A percentile compares a stretch with the other conserved stretches of the same genome.
phyloP scores from a whole-genome alignment of 2,888 invertebrate genomes.

The Tanytarsus gracilentus region DNA sequence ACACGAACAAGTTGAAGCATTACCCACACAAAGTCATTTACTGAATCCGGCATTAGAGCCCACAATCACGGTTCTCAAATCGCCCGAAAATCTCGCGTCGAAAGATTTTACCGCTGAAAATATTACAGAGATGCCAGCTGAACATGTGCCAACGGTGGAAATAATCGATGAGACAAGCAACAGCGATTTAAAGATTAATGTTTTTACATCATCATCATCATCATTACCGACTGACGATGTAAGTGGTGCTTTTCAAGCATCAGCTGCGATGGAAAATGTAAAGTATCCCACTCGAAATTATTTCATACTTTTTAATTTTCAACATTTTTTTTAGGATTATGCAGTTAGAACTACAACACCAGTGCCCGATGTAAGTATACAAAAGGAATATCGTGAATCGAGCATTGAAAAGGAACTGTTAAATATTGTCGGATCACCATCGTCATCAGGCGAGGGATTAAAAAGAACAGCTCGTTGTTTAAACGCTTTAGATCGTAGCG shows the following conservation, averaged over 20 bases:
- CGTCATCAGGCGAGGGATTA: constrained; percentile 14
- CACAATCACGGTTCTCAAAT: not conserved
- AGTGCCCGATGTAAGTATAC: constrained; percentile 16
- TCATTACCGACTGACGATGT: not conserved
- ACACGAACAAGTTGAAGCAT: too few species aligned
- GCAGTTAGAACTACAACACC: constrained; percentile 6
- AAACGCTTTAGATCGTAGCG: constrained; percentile 18
- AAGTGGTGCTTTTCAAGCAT: not conserved
- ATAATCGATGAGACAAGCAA: not conserved
- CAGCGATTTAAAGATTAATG: not conserved
- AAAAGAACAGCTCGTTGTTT: constrained; percentile 20
- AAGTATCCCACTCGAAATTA: not conserved
- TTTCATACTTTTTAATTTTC: not conserved
- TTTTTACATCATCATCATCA: not conserved
- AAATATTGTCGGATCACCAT: not conserved
- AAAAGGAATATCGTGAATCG: not conserved
- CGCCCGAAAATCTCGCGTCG: not conserved
- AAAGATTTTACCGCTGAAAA: not conserved
- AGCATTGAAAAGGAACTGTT: not conserved
- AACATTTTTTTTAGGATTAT: constrained; percentile 2
- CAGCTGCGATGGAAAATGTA: constrained; percentile 1
- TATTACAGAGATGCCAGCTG: not conserved
- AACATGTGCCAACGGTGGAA: too few species aligned
- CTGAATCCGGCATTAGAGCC: not conserved
- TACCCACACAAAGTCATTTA: too few species aligned